Evolutionary conservation across 2,113 vertebrate species (phyloP), one percentile per base, ranked within the genome.

Genomic region (Daubentonia madagascariensis): DNA sequence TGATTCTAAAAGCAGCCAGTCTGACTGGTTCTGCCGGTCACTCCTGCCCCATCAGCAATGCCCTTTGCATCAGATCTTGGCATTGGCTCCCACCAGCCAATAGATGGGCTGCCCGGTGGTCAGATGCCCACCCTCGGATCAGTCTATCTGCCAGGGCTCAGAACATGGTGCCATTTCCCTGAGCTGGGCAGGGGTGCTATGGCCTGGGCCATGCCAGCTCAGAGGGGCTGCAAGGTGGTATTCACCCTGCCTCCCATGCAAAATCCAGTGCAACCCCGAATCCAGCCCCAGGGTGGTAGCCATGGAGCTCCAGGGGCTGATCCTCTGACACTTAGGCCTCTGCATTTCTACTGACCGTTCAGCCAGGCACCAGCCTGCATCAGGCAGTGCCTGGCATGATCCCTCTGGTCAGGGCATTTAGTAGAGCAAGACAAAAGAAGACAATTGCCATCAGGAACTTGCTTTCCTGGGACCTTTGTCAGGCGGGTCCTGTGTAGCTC

Each of bases 231-330:
- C 18, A 9, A 54, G 23, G 35, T 37, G 25, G n/a, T 5, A 0
- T 14, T 54, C 8, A 2, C n/a, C 37, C 2, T 2, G 23, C 8
- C 40, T 11, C 88, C 20, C 5, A 0, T 11, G 0, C 83, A 78
- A 48, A n/a, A 61, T 9, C 63, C 43, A n/a, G 11, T 7, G 25
- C 73, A 3, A 1, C 43, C 43, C 32, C 7, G 5, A 1, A 8
- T 59, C 63, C n/a, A 75, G 37, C 63, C 65, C 79, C 0, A 1
- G 30, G 61, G 48, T n/a, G 5, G 4, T 52, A 14, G 35, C 67
- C 8, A 25, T 13, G 6, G 65, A 54, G 6, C 54, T 43, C 17
- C 17, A 1, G 35, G 50, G n/a, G 4, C 25, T 68, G 4, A 10
- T 40, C 65, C 45, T 52, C 75, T 18, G 16, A 1, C 3, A 28